phyloP scores from a whole-genome alignment of 2,113 vertebrate species.

The Cacatua alba region DNA sequence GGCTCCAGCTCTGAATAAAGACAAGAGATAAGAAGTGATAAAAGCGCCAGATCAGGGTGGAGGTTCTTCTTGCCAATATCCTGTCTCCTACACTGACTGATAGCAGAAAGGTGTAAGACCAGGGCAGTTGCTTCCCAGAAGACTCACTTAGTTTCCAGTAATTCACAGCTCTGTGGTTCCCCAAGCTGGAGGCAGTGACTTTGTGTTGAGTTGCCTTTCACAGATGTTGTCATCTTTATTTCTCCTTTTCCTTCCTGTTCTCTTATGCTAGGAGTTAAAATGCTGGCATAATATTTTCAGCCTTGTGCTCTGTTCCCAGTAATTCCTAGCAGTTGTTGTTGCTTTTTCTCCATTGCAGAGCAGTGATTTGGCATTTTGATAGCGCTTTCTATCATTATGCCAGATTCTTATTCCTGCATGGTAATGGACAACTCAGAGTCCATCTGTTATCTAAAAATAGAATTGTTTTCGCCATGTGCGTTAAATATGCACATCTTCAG shows the following conservation, averaged over 20 bases:
- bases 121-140: neutral
- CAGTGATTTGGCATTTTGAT: neutral
- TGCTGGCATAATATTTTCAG: neutral
- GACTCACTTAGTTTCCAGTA: neutral
- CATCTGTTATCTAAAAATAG: neutral
- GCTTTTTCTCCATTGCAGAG: neutral
- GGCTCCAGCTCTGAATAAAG: neutral
- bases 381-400: fast-evolving
- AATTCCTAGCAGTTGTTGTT: neutral
- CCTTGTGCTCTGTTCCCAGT: neutral
- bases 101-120: neutral
- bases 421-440: neutral
- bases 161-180: neutral
- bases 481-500: neutral
- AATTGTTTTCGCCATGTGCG: neutral
- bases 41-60: fast-evolving
- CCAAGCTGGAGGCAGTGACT: neutral
- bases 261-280: neutral
- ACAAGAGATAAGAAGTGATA: neutral
- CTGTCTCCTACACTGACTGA: neutral
- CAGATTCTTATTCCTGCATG: neutral
- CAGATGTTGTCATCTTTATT: neutral
- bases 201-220: neutral
- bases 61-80: neutral
- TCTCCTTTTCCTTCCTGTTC: neutral